Evolutionary conservation across 2,113 vertebrate species (phyloP), one percentile per base, ranked within the genome.

Genomic region (Cyprinodon tularosa): DNA sequence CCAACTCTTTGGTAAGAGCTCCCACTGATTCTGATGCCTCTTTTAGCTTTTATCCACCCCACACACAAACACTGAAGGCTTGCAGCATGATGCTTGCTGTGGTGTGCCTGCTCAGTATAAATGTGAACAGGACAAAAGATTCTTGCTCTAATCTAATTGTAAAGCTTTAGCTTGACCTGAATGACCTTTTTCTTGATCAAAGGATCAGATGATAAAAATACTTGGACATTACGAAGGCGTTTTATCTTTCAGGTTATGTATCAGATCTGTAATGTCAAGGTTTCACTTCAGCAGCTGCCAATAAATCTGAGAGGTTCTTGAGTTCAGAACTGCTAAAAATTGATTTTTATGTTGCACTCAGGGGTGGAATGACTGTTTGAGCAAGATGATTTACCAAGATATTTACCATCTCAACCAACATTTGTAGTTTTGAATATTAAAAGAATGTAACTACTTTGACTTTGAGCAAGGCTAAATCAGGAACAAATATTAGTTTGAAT

Each of bases 1-100:
- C 97, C 78, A 99, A 85, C 83, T 99, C 97, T 87, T 93, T 96
- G 88, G 96, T 99, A 64, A 99, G 91, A 40, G 92, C 94, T 77
- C 96, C 95, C 2, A 99, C 96, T 0, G 97, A 98, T 68, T 97
- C 95, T 0, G 97, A 98, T 4, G 98, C 98, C 89, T 99, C 98
- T 89, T 95, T 98, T 22, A 99, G 83, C 74, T 99, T 99, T 91
- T 98, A 60, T n/a, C 63, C 36, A 29, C 15, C 2, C n/a, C 11
- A 38, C 7, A 40, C 45, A 20, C 2, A 66, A 29, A 36, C 50
- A 29, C 3, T 80, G 40, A 4, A 57, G 2, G n/a, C n/a, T n/a
- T 57, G 50, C 7, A 20, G 37, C 1, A 6, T 74, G 11, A 5
- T 45, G 14, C 14, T 22, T 72, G 2, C 2, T 37, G 11, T 40